These are phyloP conservation scores for Lysiphlebus fabarum DNA, from an alignment of 1,140 invertebrate genomes.

Conservation along the genomic window DNA sequence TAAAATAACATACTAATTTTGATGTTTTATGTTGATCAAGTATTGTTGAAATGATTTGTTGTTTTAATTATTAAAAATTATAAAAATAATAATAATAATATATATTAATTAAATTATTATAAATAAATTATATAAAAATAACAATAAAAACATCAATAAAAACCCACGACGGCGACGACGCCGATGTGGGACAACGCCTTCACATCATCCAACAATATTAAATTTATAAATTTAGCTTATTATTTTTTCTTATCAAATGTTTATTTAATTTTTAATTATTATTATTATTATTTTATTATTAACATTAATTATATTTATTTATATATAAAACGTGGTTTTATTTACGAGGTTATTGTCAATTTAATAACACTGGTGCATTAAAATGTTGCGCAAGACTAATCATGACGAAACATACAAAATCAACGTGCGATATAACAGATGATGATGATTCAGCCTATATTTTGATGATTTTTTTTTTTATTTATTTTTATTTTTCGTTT, in stretches of 20 bases:
- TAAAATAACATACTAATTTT: no score
- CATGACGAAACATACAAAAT: slow-evolving; percentile 13
- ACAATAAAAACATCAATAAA: neutral
- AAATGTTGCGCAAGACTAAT: slow-evolving; percentile 17
- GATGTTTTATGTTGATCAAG: no score
- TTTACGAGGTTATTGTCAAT: slow-evolving; percentile 15
- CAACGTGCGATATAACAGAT: slow-evolving; percentile 5
- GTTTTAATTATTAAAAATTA: no score
- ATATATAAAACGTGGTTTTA: neutral
- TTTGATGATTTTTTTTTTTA: no score
- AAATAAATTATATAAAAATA: neutral
- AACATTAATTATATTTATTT: neutral
- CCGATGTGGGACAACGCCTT: slow-evolving; percentile 16
- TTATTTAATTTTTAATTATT: no score
- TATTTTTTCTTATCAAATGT: neutral
- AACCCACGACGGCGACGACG: slow-evolving; percentile 17
- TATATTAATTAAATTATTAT: no score
- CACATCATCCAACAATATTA: slow-evolving; percentile 3
- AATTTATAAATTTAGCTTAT: slow-evolving; percentile 6
- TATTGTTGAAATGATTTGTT: no score
- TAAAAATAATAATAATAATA: no score
- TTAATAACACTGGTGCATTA: slow-evolving; percentile 12
- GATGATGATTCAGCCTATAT: no score
- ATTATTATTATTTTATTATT: no score
- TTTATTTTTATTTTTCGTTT: no score